Conservation (phyloP, 2,113 vertebrate species). For the Chlorocebus sabaeus region DNA sequence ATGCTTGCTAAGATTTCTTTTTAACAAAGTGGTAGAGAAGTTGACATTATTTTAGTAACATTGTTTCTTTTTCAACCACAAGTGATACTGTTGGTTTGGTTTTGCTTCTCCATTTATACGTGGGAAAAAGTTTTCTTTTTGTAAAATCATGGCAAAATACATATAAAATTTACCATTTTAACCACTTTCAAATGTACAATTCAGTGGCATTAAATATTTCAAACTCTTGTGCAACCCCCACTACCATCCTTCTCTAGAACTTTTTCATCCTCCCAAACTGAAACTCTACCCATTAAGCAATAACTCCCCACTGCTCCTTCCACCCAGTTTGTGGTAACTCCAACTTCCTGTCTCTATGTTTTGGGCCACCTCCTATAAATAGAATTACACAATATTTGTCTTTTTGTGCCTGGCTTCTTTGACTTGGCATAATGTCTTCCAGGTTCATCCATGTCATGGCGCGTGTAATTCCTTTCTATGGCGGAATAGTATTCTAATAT, state of each 20-base stretch:
- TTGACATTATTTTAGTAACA: background rate
- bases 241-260: background rate
- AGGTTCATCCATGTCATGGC: background rate
- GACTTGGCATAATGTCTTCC: background rate
- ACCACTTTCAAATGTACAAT: background rate
- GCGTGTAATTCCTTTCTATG: background rate
- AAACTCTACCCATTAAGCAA: background rate
- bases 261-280: background rate
- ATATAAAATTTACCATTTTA: background rate
- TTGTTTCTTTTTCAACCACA: background rate
- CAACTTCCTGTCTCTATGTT: background rate
- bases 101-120: background rate
- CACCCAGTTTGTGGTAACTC: background rate
- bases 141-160: background rate
- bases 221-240: background rate
- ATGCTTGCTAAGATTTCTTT: background rate
- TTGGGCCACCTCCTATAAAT: background rate
- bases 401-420: background rate
- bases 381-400: no score
- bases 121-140: background rate
- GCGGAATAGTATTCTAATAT: background rate
- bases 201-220: background rate
- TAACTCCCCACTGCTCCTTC: background rate
- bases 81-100: background rate
- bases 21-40: background rate